Conservation (phyloP, 2,888 invertebrate genomes). For the Ectemnius cavifrons region DNA sequence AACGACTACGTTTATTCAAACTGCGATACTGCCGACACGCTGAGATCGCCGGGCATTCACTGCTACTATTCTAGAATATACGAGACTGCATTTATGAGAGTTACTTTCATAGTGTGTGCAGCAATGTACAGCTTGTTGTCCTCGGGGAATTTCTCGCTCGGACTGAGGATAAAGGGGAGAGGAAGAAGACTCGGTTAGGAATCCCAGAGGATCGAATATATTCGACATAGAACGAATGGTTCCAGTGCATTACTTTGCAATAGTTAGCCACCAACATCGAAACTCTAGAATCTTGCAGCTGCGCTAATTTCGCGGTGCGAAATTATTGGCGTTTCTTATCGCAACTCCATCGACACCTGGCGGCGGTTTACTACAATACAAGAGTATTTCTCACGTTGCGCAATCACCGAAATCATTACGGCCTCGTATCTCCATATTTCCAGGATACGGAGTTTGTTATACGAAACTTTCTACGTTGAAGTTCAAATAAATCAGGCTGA, state of each 20-base stretch:
- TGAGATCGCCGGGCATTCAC: neutral
- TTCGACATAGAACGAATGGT: conserved; percentile 26
- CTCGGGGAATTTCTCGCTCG: conserved; percentile 36
- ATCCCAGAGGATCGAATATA: conserved; percentile 32
- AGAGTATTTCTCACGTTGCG: neutral
- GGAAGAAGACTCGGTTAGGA: conserved; percentile 31
- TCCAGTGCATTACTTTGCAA: too few species aligned
- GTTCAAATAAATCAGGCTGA: too few species aligned
- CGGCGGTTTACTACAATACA: neutral
- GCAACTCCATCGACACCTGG: neutral
- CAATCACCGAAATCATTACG: too few species aligned
- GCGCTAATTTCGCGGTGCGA: conserved; percentile 12
- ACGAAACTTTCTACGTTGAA: too few species aligned
- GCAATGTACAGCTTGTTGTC: conserved; percentile 52
- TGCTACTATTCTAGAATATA: conserved; percentile 14
- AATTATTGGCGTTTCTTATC: neutral
- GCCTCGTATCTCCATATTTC: too few species aligned
- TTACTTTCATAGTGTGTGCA: conserved; percentile 30
- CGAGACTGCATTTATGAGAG: conserved; percentile 19
- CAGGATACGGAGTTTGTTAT: too few species aligned
- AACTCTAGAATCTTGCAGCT: neutral
- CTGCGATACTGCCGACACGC: neutral
- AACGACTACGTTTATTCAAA: conserved; percentile 16
- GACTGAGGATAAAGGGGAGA: conserved; percentile 32
- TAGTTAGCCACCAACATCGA: too few species aligned